Evolutionary conservation across 2,113 vertebrate genomes (phyloP).

Genomic region (Paracanthobrama guichenoti): DNA sequence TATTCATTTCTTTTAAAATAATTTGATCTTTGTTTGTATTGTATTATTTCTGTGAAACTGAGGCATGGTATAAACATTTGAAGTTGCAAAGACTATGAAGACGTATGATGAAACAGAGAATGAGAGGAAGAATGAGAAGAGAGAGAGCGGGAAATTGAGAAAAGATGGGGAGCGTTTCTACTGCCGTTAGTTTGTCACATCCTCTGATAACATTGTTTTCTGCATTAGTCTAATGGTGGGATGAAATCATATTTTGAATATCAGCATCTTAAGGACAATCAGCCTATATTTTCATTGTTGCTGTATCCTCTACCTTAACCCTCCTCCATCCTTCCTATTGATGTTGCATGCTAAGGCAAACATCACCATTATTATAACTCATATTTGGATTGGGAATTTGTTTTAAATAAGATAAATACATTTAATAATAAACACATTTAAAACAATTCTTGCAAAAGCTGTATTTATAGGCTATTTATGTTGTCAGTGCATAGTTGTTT

Average conservation of each 20-base stretch:
- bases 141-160: not conserved
- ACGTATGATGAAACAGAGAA: not conserved
- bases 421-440: too few species aligned
- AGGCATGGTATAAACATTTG: not conserved
- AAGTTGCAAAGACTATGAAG: not conserved
- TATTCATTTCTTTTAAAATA: not conserved
- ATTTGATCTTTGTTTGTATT: not conserved
- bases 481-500: too few species aligned
- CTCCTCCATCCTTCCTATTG: not conserved
- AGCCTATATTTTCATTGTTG: not conserved
- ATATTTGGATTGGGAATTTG: not conserved
- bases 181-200: conserved; percentile 41
- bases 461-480: too few species aligned
- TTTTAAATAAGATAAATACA: too few species aligned
- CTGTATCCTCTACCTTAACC: not conserved
- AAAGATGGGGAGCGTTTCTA: not conserved
- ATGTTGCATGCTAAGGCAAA: not conserved
- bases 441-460: too few species aligned
- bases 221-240: conserved; percentile 34
- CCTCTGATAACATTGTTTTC: conserved; percentile 76
- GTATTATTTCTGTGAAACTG: not conserved
- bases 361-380: not conserved
- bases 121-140: not conserved
- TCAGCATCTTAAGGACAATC: not conserved
- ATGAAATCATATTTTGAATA: conserved; percentile 51